These are phyloP conservation scores for Germaria angustata DNA, from an alignment of 2,888 invertebrate species.

Conservation along the genomic window DNA sequence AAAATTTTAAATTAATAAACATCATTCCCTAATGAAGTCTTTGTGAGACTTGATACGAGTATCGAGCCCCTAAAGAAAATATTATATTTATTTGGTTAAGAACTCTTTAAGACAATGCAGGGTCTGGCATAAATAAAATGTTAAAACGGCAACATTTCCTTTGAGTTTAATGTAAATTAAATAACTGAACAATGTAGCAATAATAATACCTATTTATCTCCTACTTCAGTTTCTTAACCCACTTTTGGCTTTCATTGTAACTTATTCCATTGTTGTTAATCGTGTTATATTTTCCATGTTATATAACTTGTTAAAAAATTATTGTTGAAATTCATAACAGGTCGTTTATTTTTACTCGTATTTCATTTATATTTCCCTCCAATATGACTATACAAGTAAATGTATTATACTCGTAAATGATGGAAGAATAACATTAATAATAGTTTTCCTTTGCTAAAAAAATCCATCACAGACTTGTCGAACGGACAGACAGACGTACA, in stretches of 20 bases:
- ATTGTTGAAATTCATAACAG: constrained; percentile 55
- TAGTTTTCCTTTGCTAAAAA: constrained; percentile 16
- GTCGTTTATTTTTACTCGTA: constrained; percentile 42
- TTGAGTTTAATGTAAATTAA: too few species aligned
- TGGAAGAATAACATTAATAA: constrained; percentile 38
- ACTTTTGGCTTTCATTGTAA: constrained; percentile 14
- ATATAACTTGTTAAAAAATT: not conserved
- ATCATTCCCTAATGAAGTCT: too few species aligned
- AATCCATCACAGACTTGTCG: constrained; percentile 24
- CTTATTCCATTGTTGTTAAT: not conserved
- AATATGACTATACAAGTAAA: constrained; percentile 41
- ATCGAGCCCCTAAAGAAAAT: too few species aligned
- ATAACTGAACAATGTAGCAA: too few species aligned
- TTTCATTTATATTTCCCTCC: constrained; percentile 24
- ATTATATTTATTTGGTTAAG: too few species aligned
- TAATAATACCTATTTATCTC: too few species aligned
- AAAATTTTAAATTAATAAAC: too few species aligned
- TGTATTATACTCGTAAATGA: constrained; percentile 26
- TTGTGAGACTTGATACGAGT: too few species aligned
- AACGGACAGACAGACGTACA: not conserved
- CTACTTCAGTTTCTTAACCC: too few species aligned
- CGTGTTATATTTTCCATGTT: not conserved
- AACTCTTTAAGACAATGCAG: too few species aligned
- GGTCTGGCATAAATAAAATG: too few species aligned
- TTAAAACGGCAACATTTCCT: too few species aligned